phyloP scores from a whole-genome alignment of 2,888 invertebrate species.

The Cerceris ruficornis region DNA sequence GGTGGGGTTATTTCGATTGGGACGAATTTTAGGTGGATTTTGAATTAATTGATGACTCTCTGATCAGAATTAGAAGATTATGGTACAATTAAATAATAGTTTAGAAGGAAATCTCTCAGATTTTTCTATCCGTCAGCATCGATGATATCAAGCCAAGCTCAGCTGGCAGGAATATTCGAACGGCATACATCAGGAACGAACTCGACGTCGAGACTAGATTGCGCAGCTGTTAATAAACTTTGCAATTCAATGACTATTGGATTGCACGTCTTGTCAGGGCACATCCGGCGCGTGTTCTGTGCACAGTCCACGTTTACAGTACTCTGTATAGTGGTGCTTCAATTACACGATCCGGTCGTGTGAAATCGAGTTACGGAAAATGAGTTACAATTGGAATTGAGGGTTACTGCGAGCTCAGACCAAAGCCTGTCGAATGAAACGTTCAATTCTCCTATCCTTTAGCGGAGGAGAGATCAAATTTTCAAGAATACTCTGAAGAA shows the following conservation, averaged over 20 bases:
- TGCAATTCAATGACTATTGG: constrained; percentile 24
- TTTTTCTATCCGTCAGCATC: not conserved
- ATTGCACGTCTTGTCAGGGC: constrained; percentile 7
- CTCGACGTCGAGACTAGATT: not conserved
- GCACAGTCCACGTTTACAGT: not conserved
- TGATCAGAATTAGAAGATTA: no score
- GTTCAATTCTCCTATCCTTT: not conserved
- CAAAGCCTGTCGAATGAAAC: not conserved
- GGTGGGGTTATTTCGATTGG: no score
- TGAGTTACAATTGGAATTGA: constrained; percentile 27
- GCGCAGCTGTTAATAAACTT: constrained; percentile 36
- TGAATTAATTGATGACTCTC: no score
- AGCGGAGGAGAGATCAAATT: no score
- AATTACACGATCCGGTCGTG: constrained; percentile 21
- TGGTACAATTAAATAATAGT: no score
- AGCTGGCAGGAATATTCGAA: not conserved
- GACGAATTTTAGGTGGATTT: no score
- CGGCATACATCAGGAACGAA: not conserved
- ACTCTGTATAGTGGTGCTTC: constrained; percentile 8
- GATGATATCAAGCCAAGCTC: no score
- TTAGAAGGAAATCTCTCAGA: no score
- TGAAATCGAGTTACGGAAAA: constrained; percentile 36
- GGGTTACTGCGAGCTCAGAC: not conserved
- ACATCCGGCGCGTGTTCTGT: not conserved
- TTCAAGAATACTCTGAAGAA: no score